phyloP scores from a whole-genome alignment of 2,797 vertebrate genomes.

The Halcyon chelicuti region DNA sequence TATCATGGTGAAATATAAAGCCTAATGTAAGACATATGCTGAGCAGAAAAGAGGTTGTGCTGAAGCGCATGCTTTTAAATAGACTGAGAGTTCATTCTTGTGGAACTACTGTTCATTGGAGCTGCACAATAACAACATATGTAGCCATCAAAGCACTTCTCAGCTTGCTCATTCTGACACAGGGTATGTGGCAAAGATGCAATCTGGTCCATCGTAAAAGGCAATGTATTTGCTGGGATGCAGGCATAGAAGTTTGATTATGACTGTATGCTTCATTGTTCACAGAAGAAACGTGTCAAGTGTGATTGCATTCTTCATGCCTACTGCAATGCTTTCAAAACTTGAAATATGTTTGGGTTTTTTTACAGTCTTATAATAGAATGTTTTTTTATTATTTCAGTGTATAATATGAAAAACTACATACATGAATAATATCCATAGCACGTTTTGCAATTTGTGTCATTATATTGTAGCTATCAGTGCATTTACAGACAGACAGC shows the following conservation, averaged over 20 bases:
- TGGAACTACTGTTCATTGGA: constrained; percentile 12
- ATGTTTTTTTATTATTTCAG: background rate
- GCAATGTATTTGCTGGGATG: background rate
- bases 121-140: constrained; percentile 21
- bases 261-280: constrained; percentile 46
- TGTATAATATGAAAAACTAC: background rate
- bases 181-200: constrained; percentile 36
- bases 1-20: background rate
- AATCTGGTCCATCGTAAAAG: constrained; percentile 51
- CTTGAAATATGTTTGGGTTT: background rate
- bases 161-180: constrained; percentile 47
- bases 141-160: constrained; percentile 46
- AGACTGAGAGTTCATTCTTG: background rate
- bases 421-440: background rate
- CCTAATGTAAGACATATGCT: background rate
- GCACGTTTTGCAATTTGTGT: background rate
- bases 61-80: background rate
- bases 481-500: background rate
- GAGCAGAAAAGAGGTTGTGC: background rate
- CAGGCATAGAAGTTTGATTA: constrained; percentile 31
- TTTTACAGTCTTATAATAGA: background rate
- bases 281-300: background rate
- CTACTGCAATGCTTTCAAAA: background rate
- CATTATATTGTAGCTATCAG: background rate
- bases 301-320: constrained; percentile 18